These are phyloP conservation scores for Carollia perspicillata DNA, from an alignment of 2,113 vertebrate genomes.

Conservation along the genomic window DNA sequence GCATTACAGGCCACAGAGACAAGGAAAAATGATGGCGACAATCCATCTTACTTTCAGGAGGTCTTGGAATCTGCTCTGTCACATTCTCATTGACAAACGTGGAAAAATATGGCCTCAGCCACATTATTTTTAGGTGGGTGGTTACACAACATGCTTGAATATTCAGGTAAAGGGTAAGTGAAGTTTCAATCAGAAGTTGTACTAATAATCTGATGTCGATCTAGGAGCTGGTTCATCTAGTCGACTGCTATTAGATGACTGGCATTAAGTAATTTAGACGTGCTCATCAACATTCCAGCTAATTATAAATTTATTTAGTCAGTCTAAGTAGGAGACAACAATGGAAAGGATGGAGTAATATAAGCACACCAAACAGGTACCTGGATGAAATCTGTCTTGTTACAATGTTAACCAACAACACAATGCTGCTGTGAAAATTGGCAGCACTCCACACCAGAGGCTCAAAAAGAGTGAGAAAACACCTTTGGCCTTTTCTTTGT, in stretches of 20 bases:
- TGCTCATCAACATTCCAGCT: neutral
- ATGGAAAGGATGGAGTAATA: neutral
- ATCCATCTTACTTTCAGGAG: constrained; percentile 12
- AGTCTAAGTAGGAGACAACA: neutral
- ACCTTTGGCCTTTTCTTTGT: neutral
- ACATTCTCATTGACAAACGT: constrained; percentile 49
- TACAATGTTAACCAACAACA: neutral
- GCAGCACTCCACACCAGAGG: neutral
- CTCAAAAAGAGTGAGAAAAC: neutral
- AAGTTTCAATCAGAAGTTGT: constrained; percentile 18
- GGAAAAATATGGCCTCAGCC: neutral
- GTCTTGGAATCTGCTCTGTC: constrained; percentile 28
- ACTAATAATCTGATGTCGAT: neutral
- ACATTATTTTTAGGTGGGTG: neutral
- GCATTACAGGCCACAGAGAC: neutral
- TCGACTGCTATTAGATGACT: neutral
- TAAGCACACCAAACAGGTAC: neutral
- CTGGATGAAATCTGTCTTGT: neutral
- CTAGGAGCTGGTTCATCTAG: neutral
- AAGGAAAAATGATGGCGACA: constrained; percentile 26
- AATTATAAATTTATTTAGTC: neutral
- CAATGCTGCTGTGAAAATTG: neutral
- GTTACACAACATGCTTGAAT: neutral
- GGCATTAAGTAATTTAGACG: neutral
- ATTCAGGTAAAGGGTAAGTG: neutral